Evolutionary conservation across 2,888 invertebrate genomes (phyloP).

Genomic region (Synergus umbraculus): DNA sequence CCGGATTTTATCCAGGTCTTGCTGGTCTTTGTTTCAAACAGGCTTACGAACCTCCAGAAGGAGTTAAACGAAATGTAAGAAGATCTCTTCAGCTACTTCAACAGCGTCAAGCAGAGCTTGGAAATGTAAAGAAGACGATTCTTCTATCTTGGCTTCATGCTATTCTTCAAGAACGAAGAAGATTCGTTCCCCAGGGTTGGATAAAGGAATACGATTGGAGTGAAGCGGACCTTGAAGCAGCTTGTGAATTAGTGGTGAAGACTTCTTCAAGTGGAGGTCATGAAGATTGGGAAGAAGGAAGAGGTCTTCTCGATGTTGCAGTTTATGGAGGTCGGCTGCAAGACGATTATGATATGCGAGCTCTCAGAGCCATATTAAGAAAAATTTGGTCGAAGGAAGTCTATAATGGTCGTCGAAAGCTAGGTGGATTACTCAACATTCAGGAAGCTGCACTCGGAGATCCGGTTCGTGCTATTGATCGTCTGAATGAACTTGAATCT

Average conservation of each 20-base stretch:
- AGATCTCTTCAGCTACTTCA: slow-evolving; percentile 70
- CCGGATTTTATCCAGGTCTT: slow-evolving; percentile 72
- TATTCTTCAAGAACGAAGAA: slow-evolving; percentile 91
- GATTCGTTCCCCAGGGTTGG: slow-evolving; percentile 83
- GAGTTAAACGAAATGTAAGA: slow-evolving; percentile 73
- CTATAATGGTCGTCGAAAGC: slow-evolving; percentile 81
- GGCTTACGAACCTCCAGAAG: slow-evolving; percentile 75
- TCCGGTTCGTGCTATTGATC: slow-evolving; percentile 82
- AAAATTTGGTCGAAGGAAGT: slow-evolving; percentile 76
- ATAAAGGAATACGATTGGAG: slow-evolving; percentile 93
- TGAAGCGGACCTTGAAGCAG: slow-evolving; percentile 88
- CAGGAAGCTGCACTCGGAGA: slow-evolving; percentile 79
- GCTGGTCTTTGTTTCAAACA: slow-evolving; percentile 72
- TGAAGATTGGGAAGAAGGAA: slow-evolving; percentile 86
- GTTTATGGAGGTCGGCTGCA: slow-evolving; percentile 93
- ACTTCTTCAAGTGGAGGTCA: slow-evolving; percentile 68
- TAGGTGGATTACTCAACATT: slow-evolving; percentile 72
- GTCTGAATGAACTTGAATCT: slow-evolving; percentile 85
- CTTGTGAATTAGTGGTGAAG: slow-evolving; percentile 81
- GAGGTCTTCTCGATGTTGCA: slow-evolving; percentile 87
- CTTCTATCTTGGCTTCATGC: slow-evolving; percentile 93
- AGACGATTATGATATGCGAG: slow-evolving; percentile 85
- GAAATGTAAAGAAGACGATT: slow-evolving; percentile 80
- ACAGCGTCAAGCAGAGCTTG: slow-evolving; percentile 57
- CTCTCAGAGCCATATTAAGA: slow-evolving; percentile 83